Conservation (phyloP, 1,140 invertebrate genomes). For the Drosophila bifasciata region DNA sequence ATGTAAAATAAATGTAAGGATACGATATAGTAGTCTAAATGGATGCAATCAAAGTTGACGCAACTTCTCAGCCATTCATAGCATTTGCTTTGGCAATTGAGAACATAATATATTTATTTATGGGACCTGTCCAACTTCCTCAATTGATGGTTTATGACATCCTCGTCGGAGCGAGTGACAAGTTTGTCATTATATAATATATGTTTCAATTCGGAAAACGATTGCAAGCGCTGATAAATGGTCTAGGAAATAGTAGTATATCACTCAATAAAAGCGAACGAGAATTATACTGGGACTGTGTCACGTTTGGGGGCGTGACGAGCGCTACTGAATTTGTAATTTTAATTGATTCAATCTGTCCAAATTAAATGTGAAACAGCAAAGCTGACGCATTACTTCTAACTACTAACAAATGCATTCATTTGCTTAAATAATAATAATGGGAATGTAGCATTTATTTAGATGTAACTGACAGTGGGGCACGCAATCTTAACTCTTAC, state of each 20-base stretch:
- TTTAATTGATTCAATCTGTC: slow-evolving; percentile 48
- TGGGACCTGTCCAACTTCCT: not conserved
- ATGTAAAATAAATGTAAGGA: not conserved
- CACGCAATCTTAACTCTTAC: slow-evolving; percentile 5
- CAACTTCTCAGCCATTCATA: slow-evolving; percentile 13
- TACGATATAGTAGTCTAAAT: too few species aligned
- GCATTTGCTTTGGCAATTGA: slow-evolving; percentile 19
- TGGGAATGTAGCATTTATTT: not conserved
- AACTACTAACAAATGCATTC: slow-evolving; percentile 18
- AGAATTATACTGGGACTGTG: not conserved
- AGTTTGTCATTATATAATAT: slow-evolving; percentile 23
- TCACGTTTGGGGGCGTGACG: slow-evolving; percentile 30
- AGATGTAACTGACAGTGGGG: too few species aligned
- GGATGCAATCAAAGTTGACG: slow-evolving; percentile 21
- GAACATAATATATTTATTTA: slow-evolving; percentile 32
- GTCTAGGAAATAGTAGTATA: not conserved
- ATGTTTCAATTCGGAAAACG: slow-evolving; percentile 1
- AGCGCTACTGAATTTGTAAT: slow-evolving; percentile 29
- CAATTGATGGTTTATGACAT: slow-evolving; percentile 44
- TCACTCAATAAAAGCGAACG: too few species aligned
- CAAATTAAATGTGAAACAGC: slow-evolving; percentile 27
- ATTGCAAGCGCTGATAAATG: slow-evolving; percentile 7
- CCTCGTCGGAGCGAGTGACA: slow-evolving; percentile 16
- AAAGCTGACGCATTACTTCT: slow-evolving; percentile 27
- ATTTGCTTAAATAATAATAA: slow-evolving; percentile 7